phyloP scores from a whole-genome alignment of 2,888 invertebrate genomes.

The Sesia apiformis region DNA sequence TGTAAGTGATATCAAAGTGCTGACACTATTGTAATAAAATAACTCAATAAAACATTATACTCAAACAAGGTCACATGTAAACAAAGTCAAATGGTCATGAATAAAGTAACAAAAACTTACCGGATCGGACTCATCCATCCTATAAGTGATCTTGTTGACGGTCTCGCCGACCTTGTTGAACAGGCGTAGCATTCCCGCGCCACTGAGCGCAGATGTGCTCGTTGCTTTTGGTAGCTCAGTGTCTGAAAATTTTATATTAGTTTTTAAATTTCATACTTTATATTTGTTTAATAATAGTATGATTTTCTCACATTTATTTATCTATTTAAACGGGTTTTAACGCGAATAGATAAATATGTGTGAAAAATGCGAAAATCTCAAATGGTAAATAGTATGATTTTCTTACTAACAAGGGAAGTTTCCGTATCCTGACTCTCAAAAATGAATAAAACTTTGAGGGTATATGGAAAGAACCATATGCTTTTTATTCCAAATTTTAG shows the following conservation, averaged over 20 bases:
- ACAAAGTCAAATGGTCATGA: too few relatives aligned
- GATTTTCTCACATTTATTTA: background rate
- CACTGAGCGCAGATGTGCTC: slow-evolving; percentile 94
- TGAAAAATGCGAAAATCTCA: background rate
- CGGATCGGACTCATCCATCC: slow-evolving; percentile 99
- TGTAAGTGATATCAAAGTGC: too few relatives aligned
- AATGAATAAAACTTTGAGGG: too few relatives aligned
- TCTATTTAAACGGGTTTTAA: too few relatives aligned
- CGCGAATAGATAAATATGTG: too few relatives aligned
- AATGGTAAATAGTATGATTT: background rate
- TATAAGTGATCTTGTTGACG: slow-evolving; percentile 97
- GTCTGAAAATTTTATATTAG: slow-evolving; percentile 57
- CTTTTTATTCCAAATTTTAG: too few relatives aligned
- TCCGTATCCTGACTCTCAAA: background rate
- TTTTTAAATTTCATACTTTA: background rate
- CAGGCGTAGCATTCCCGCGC: slow-evolving; percentile 94
- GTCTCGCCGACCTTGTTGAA: slow-evolving; percentile 98
- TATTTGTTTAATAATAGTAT: background rate
- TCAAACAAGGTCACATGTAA: too few relatives aligned
- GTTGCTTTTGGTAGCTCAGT: slow-evolving; percentile 95
- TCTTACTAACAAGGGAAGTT: background rate
- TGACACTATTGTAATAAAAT: too few relatives aligned
- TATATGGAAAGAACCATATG: too few relatives aligned
- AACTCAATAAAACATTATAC: too few relatives aligned
- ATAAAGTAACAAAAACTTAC: slow-evolving; percentile 66